These are phyloP conservation scores for Cacoxenus indagator DNA, from an alignment of 2,888 invertebrate genomes.

Conservation along the genomic window DNA sequence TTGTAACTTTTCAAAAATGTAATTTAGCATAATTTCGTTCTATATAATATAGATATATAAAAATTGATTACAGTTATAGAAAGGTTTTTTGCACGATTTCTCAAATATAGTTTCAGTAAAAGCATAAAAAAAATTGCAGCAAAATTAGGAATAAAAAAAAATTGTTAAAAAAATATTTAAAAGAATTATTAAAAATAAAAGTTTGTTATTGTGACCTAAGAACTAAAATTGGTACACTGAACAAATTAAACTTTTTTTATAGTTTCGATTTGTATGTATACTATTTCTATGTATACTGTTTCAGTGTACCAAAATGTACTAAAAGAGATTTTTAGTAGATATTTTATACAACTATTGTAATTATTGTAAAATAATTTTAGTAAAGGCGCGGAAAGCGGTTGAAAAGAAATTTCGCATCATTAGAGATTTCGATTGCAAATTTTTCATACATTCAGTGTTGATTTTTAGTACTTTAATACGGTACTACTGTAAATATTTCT, in stretches of 20 bases:
- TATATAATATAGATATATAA: constrained; percentile 48
- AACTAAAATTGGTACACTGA: constrained; percentile 18
- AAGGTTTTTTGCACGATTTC: constrained; percentile 22
- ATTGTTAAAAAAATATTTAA: constrained; percentile 11
- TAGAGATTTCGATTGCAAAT: too few relatives aligned
- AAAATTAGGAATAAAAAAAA: constrained; percentile 20
- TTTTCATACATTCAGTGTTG: too few relatives aligned
- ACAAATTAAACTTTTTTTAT: background rate
- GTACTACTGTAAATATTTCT: too few relatives aligned
- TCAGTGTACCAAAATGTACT: constrained; percentile 7
- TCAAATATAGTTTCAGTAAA: constrained; percentile 40
- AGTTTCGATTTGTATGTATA: background rate
- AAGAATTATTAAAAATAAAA: constrained; percentile 28
- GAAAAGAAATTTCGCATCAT: too few relatives aligned
- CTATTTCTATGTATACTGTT: constrained; percentile 22
- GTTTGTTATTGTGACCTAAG: constrained; percentile 30
- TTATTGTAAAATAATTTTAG: too few relatives aligned
- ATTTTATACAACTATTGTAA: too few relatives aligned
- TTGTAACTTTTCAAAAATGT: constrained; percentile 18
- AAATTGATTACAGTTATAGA: constrained; percentile 38
- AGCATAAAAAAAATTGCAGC: constrained; percentile 45
- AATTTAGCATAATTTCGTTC: constrained; percentile 65
- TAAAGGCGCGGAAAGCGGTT: too few relatives aligned
- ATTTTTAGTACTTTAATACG: too few relatives aligned
- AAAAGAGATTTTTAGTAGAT: constrained; percentile 34